phyloP scores from a whole-genome alignment of 2,888 invertebrate genomes.

The Drosophila phalerata region DNA sequence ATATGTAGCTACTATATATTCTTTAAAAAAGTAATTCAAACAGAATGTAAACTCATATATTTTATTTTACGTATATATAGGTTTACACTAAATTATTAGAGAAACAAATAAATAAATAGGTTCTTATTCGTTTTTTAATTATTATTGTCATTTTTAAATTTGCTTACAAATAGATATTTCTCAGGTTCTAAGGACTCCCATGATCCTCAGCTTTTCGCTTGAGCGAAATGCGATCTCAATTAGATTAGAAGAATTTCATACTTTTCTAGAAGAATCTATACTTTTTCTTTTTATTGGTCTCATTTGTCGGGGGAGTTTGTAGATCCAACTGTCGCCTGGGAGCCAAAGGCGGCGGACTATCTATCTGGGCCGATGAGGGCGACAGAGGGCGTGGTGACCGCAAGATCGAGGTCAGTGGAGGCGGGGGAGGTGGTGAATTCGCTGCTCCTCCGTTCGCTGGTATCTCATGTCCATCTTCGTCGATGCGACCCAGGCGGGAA shows the following conservation, averaged over 20 bases:
- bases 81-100: conserved; percentile 32
- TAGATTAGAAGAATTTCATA: background rate
- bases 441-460: conserved; percentile 16
- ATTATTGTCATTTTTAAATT: conserved; percentile 65
- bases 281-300: conserved; percentile 74
- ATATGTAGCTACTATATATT: no score
- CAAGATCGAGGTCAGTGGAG: conserved; percentile 67
- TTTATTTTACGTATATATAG: conserved; percentile 5
- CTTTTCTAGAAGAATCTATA: conserved; percentile 75
- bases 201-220: background rate
- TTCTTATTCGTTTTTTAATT: conserved; percentile 47
- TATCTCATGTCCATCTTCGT: conserved; percentile 68
- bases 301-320: conserved; percentile 48
- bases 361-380: conserved; percentile 32
- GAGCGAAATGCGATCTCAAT: conserved; percentile 18
- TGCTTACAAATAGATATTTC: conserved; percentile 35
- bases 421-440: conserved; percentile 31
- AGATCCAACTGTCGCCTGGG: conserved; percentile 64
- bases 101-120: conserved; percentile 34
- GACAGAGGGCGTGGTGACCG: conserved; percentile 67
- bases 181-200: conserved; percentile 49
- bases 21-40: background rate
- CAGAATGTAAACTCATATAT: background rate
- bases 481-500: conserved; percentile 79
- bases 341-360: conserved; percentile 76